Percentiles rank a stretch among this genome's conserved stretches.
Conservation (phyloP, 2,113 vertebrate genomes). For the Anolis sagrei region DNA sequence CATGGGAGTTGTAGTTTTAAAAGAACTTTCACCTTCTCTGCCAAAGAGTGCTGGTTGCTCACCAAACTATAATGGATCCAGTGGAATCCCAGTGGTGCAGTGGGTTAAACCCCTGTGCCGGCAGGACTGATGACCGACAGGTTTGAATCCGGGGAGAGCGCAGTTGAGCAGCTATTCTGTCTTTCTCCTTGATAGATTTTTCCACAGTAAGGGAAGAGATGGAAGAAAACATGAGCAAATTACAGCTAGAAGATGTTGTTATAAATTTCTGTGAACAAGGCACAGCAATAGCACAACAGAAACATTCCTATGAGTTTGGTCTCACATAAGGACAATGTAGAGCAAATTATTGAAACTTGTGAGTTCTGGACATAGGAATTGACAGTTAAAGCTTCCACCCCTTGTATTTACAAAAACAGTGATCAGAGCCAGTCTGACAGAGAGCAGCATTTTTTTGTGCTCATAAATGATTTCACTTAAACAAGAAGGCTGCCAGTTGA, state of each 20-base stretch:
- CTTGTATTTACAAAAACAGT: background rate
- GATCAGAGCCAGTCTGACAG: background rate
- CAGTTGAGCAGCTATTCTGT: background rate
- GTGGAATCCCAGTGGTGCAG: too few species aligned
- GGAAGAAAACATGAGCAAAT: background rate
- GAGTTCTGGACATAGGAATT: background rate
- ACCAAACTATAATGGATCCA: too few species aligned
- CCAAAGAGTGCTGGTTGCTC: too few species aligned
- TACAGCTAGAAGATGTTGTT: background rate
- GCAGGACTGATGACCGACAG: too few species aligned
- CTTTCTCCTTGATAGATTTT: background rate
- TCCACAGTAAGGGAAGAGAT: background rate
- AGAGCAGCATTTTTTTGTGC: constrained; percentile 12
- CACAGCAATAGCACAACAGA: background rate
- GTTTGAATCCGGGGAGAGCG: too few species aligned
- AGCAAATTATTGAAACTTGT: background rate
- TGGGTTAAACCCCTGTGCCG: too few species aligned
- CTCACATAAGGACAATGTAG: background rate
- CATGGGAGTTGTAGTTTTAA: too few species aligned
- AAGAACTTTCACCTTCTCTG: too few species aligned
- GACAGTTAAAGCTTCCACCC: background rate
- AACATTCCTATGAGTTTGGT: background rate
- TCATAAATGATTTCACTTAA: constrained; percentile 23
- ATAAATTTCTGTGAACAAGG: background rate
- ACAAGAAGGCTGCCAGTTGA: constrained; percentile 30